Evolutionary conservation across 2,797 vertebrate genomes (phyloP).

Genomic region (Tokudaia muenninki): DNA sequence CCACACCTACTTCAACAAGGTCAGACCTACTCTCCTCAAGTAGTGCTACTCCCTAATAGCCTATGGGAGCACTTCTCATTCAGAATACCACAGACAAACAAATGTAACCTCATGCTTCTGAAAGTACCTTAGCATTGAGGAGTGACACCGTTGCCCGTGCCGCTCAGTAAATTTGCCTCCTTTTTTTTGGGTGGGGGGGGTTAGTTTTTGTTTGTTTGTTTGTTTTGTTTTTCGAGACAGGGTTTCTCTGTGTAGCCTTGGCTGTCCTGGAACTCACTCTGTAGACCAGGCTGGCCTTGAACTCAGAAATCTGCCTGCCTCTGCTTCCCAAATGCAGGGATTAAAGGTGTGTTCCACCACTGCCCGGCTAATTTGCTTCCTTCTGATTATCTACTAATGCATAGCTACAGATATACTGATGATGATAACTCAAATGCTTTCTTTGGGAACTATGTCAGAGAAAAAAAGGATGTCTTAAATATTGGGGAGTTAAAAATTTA

Average conservation of each 20-base stretch:
- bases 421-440: background rate
- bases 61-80: background rate
- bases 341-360: too few relatives aligned
- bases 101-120: background rate
- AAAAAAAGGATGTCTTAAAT: background rate
- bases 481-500: background rate
- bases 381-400: background rate
- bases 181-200: background rate
- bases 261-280: too few relatives aligned
- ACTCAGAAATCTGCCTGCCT: too few relatives aligned
- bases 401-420: background rate
- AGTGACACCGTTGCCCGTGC: background rate
- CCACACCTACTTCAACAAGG: background rate
- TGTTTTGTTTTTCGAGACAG: too few relatives aligned
- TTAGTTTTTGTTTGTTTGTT: too few relatives aligned
- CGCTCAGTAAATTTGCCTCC: background rate
- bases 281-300: too few relatives aligned
- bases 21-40: background rate
- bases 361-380: background rate
- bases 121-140: background rate
- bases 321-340: too few relatives aligned
- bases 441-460: background rate
- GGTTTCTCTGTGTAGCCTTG: too few relatives aligned
- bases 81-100: background rate
- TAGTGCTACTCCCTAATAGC: background rate